Percentiles rank a stretch among this genome's conserved stretches.
phyloP scores from a whole-genome alignment of 2,113 vertebrate species.

The Bettongia penicillata region DNA sequence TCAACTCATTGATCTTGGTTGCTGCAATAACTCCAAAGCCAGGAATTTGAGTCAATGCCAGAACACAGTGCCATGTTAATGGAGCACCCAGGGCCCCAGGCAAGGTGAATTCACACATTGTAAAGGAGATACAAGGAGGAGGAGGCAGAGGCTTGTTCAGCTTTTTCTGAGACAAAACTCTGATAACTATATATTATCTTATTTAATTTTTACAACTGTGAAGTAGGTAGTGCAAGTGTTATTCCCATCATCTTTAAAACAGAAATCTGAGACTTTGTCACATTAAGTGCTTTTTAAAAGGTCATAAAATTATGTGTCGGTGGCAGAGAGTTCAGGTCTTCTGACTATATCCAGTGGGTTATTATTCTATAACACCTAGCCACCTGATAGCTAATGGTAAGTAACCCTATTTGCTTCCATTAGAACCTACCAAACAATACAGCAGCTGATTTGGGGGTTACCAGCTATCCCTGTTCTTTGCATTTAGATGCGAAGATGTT shows the following conservation, averaged over 20 bases:
- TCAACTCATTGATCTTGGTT: neutral
- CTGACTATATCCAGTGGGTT: neutral
- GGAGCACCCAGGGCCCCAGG: neutral
- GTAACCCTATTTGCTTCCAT: neutral
- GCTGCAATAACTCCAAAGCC: neutral
- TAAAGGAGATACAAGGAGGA: neutral
- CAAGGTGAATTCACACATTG: neutral
- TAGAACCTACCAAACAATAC: neutral
- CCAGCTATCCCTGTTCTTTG: neutral
- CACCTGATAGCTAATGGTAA: neutral
- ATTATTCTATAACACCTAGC: neutral
- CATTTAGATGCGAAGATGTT: neutral
- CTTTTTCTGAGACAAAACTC: neutral
- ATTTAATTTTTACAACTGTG: neutral
- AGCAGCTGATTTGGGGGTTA: neutral
- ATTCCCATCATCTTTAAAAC: neutral
- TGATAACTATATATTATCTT: neutral
- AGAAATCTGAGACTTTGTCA: neutral
- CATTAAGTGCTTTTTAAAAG: neutral
- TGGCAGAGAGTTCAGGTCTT: neutral
- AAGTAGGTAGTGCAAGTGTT: neutral
- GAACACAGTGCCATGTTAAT: neutral
- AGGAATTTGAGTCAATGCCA: neutral
- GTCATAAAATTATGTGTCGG: neutral
- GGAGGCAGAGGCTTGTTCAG: neutral